Evolutionary conservation across 1,140 invertebrate genomes (phyloP).

Genomic region (Neodiprion pinetum): DNA sequence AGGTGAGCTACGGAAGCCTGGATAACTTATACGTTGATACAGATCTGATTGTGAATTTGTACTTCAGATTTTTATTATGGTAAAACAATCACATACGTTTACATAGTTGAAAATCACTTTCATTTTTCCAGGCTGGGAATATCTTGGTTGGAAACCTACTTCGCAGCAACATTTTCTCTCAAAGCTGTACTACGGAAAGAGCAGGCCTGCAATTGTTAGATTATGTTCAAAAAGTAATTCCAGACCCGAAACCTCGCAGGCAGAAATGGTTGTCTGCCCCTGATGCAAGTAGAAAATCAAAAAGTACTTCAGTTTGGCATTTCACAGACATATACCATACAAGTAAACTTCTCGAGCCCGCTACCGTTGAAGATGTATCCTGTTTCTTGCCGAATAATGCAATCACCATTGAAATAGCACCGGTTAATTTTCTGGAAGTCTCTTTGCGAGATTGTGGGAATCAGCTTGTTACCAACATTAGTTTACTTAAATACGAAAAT

Average conservation of each 20-base stretch:
- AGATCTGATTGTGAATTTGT: too few species aligned
- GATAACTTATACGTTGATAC: too few species aligned
- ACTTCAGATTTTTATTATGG: too few species aligned
- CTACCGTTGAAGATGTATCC: conserved; percentile 86
- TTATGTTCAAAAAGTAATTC: conserved; percentile 76
- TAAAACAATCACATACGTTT: too few species aligned
- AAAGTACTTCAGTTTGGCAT: conserved; percentile 84
- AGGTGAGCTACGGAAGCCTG: conserved; percentile 39
- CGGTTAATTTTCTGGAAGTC: conserved; percentile 67
- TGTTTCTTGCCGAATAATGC: conserved; percentile 80
- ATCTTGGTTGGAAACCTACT: conserved; percentile 85
- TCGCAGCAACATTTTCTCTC: conserved; percentile 84
- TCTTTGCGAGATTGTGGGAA: conserved; percentile 61
- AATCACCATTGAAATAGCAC: conserved; percentile 81
- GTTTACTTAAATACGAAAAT: conserved; percentile 76
- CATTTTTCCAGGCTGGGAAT: conserved; percentile 56
- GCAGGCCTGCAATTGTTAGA: conserved; percentile 75
- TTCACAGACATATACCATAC: conserved; percentile 75
- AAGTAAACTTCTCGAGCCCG: conserved; percentile 76
- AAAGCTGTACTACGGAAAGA: conserved; percentile 72
- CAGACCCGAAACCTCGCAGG: conserved; percentile 73
- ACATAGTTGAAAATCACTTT: not conserved
- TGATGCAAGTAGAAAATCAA: not conserved
- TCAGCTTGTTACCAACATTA: conserved; percentile 72
- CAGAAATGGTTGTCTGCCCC: conserved; percentile 73